Conservation (phyloP, 2,888 invertebrate genomes). For the Melinaea marsaeus region DNA sequence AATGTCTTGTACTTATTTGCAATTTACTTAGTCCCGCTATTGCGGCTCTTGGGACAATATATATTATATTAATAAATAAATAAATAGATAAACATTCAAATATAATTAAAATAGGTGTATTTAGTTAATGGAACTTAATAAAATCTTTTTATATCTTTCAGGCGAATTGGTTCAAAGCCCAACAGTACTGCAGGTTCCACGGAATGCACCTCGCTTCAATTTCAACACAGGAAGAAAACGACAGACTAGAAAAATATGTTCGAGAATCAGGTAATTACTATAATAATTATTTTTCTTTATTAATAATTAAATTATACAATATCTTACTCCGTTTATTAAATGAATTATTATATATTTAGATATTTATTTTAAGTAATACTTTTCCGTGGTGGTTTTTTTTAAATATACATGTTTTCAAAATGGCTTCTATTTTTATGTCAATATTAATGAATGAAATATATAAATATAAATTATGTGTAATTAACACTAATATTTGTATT, state of each 20-base stretch:
- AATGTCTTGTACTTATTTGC: too few species aligned
- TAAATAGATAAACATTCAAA: background rate
- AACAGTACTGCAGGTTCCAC: conserved; percentile 94
- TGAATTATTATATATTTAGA: background rate
- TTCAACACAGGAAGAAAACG: conserved; percentile 93
- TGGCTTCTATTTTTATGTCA: too few species aligned
- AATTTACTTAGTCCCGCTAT: too few species aligned
- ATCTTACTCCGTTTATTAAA: background rate
- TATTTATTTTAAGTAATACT: too few species aligned
- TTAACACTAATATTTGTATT: conserved; percentile 25
- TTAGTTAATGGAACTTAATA: background rate
- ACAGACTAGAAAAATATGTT: conserved; percentile 92
- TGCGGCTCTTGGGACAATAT: too few species aligned
- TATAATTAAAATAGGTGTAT: background rate
- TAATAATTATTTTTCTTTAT: too few species aligned
- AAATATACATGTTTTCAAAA: too few species aligned
- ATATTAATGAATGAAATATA: too few species aligned
- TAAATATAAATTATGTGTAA: background rate
- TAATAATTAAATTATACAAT: background rate
- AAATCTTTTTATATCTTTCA: conserved; percentile 60
- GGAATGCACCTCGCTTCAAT: conserved; percentile 96
- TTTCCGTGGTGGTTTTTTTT: too few species aligned
- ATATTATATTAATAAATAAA: too few species aligned
- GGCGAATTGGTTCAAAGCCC: conserved; percentile 96
- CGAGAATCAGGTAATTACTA: conserved; percentile 85